These are phyloP conservation scores for Tyria jacobaeae DNA, from an alignment of 2,888 invertebrate species.

Conservation along the genomic window DNA sequence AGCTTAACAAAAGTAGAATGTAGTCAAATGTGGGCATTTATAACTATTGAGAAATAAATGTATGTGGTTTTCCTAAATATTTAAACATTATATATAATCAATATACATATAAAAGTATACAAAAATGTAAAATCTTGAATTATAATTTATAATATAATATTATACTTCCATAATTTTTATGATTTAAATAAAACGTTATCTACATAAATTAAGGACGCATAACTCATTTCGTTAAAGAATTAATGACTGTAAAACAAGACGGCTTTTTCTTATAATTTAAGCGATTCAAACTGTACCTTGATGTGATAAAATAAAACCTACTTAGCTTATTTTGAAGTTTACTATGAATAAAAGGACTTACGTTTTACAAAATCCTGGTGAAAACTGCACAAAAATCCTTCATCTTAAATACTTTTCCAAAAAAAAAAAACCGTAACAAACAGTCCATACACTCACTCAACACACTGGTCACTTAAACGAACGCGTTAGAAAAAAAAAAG, in stretches of 20 bases:
- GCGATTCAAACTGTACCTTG: background rate
- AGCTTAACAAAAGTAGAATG: too few species aligned
- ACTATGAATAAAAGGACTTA: slow-evolving; percentile 27
- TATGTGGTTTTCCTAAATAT: too few species aligned
- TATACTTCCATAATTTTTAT: slow-evolving; percentile 3
- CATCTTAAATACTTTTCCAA: slow-evolving; percentile 33
- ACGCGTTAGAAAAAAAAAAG: slow-evolving; percentile 37
- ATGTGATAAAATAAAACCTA: background rate
- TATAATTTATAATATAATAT: background rate
- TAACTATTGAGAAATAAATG: too few species aligned
- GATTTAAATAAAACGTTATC: background rate
- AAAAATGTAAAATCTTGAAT: too few species aligned
- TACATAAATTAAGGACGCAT: background rate
- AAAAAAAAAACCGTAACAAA: slow-evolving; percentile 28
- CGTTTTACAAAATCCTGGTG: slow-evolving; percentile 42
- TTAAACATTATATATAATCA: too few species aligned
- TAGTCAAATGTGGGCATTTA: too few species aligned
- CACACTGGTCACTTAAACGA: slow-evolving; percentile 43
- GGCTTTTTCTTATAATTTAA: background rate
- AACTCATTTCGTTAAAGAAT: background rate
- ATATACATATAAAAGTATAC: too few species aligned
- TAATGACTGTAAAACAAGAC: background rate
- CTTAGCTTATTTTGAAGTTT: background rate
- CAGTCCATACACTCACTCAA: slow-evolving; percentile 46
- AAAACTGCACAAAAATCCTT: slow-evolving; percentile 43